Conservation (phyloP, 2,113 vertebrate species). For the Periophthalmus modestus region DNA sequence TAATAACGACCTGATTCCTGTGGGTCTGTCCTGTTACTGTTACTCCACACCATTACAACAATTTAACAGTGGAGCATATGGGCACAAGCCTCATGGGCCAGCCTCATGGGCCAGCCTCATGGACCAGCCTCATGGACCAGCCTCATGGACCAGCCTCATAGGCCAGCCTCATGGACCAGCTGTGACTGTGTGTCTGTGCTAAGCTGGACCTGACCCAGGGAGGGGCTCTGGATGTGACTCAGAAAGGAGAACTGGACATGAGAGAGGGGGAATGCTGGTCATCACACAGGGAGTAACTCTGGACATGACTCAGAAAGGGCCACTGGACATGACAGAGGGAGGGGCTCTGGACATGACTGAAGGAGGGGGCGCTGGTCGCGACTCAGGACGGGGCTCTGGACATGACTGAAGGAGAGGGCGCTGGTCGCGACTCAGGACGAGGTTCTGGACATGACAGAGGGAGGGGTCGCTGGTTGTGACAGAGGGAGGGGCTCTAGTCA, state of each 20-base stretch:
- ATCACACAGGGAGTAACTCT: too few species aligned
- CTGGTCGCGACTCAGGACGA: too few species aligned
- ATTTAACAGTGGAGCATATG: slow-evolving; percentile 28
- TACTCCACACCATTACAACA: slow-evolving; percentile 7
- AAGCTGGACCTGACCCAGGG: slow-evolving; percentile 13
- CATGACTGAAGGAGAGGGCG: too few species aligned
- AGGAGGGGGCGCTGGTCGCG: too few species aligned
- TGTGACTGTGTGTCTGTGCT: slow-evolving; percentile 32
- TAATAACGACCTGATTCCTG: neutral
- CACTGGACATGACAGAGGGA: too few species aligned
- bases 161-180: slow-evolving; percentile 13
- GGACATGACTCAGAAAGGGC: too few species aligned
- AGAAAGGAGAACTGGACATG: too few species aligned
- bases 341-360: too few species aligned
- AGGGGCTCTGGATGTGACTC: neutral
- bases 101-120: slow-evolving; percentile 21
- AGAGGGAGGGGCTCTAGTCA: neutral
- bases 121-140: slow-evolving; percentile 15
- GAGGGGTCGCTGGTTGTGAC: too few species aligned
- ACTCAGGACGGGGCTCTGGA: too few species aligned
- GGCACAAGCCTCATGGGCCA: slow-evolving; percentile 11
- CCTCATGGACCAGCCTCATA: slow-evolving; percentile 21
- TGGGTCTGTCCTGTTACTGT: slow-evolving; percentile 10
- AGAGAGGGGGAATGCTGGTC: neutral
- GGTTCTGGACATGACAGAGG: too few species aligned